phyloP scores from a whole-genome alignment of 2,113 vertebrate species.

The Hydrochoerus hydrochaeris region DNA sequence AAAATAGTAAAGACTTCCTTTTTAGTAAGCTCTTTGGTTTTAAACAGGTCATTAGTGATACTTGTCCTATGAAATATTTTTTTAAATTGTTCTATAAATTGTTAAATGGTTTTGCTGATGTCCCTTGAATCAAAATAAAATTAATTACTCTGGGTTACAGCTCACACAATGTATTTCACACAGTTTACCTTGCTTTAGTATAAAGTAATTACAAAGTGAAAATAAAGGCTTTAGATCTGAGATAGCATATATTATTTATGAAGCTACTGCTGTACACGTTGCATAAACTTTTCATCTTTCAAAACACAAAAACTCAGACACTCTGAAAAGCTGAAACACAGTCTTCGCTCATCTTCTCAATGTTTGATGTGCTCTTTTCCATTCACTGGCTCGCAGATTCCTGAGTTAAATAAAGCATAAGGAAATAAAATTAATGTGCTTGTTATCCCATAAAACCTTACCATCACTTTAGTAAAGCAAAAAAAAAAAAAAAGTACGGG shows the following conservation, averaged over 20 bases:
- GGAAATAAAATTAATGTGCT: slow-evolving; percentile 13
- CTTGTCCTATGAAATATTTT: slow-evolving; percentile 11
- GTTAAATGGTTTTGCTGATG: slow-evolving; percentile 12
- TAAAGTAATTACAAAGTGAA: slow-evolving; percentile 53
- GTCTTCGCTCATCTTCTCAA: not conserved
- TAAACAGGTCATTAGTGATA: not conserved
- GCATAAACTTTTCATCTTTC: slow-evolving; percentile 51
- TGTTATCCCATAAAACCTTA: not conserved
- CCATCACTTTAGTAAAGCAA: not conserved
- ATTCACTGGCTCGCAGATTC: slow-evolving; percentile 16
- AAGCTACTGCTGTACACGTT: slow-evolving; percentile 49
- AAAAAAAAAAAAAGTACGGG: not conserved
- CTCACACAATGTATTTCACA: slow-evolving; percentile 4
- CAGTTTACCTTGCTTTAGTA: slow-evolving; percentile 26
- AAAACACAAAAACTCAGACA: not conserved
- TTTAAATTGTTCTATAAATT: not conserved
- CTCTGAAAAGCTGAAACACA: slow-evolving; percentile 63
- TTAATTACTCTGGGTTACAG: slow-evolving; percentile 4
- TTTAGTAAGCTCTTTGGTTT: slow-evolving; percentile 77
- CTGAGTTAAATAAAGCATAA: slow-evolving; percentile 77
- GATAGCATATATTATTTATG: not conserved
- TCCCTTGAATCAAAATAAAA: not conserved
- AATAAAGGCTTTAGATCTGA: slow-evolving; percentile 44
- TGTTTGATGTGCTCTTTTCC: not conserved
- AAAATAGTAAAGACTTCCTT: slow-evolving; percentile 58